A percentile compares a stretch with the other conserved stretches of the same genome.
Evolutionary conservation across 1,140 invertebrate genomes (phyloP).

Genomic region (Orussus abietinus): DNA sequence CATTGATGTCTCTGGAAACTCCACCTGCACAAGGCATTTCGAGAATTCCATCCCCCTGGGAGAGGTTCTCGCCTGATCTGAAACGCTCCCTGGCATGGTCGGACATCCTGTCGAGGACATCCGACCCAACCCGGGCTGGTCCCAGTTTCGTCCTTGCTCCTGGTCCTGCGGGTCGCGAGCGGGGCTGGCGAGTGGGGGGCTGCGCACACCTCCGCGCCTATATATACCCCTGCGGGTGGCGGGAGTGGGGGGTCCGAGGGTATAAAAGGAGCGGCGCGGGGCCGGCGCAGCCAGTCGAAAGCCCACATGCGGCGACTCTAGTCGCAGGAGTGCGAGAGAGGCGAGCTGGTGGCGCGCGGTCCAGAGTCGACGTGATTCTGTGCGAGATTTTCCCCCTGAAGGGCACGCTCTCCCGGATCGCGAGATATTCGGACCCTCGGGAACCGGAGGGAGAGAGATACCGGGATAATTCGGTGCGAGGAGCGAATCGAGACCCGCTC

Average conservation of each 20-base stretch:
- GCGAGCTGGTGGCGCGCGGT: slow-evolving; percentile 42
- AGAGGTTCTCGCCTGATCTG: no score
- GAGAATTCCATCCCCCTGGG: no score
- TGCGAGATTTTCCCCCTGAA: slow-evolving; percentile 36
- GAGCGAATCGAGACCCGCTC: no score
- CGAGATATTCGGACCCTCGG: no score
- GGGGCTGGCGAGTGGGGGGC: neutral
- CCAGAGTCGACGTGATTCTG: slow-evolving; percentile 40
- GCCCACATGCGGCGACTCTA: slow-evolving; percentile 50
- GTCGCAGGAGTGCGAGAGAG: slow-evolving; percentile 51
- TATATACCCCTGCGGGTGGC: neutral
- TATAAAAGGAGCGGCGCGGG: slow-evolving; percentile 45
- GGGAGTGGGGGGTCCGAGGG: slow-evolving; percentile 52
- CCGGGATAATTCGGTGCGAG: no score
- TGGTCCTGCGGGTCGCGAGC: no score
- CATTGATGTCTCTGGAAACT: no score
- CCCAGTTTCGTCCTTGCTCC: no score
- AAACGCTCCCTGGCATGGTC: no score
- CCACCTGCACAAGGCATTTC: no score
- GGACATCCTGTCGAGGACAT: no score
- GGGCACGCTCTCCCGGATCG: slow-evolving; percentile 8
- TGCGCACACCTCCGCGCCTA: neutral
- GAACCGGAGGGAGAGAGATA: slow-evolving; percentile 2
- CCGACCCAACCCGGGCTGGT: no score
- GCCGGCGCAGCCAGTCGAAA: slow-evolving; percentile 43